phyloP scores from a whole-genome alignment of 92 coral and sea anemone genomes.

The Siderastrea siderea region DNA sequence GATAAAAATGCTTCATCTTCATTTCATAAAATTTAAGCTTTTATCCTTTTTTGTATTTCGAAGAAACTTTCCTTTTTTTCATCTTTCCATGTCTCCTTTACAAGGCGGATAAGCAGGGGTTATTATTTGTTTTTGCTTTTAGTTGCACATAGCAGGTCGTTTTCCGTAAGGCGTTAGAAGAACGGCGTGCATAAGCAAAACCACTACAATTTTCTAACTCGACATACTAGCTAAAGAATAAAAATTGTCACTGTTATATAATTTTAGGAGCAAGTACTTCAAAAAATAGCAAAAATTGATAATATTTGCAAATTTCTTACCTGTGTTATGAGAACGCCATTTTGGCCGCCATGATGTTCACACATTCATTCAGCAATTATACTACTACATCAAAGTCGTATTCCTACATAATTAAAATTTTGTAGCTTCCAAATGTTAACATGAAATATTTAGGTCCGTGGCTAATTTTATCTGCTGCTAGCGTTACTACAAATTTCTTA shows the following conservation, averaged over 20 bases:
- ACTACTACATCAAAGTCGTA: slow-evolving; percentile 52
- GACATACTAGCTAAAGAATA: too few species aligned
- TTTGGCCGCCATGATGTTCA: slow-evolving; percentile 24
- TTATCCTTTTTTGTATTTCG: background rate
- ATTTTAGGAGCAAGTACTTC: too few species aligned
- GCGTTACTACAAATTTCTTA: slow-evolving; percentile 42
- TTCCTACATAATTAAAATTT: slow-evolving; percentile 94
- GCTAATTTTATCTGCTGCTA: slow-evolving; percentile 78
- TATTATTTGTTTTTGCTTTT: background rate
- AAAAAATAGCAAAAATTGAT: background rate
- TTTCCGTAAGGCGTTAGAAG: background rate
- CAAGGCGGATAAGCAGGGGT: background rate
- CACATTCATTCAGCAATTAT: slow-evolving; percentile 37
- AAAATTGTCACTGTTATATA: too few species aligned
- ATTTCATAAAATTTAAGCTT: background rate
- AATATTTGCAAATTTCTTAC: slow-evolving; percentile 19
- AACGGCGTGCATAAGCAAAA: too few species aligned
- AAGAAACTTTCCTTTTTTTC: background rate
- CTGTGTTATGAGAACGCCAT: background rate
- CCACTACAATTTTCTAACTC: too few species aligned
- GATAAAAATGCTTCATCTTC: background rate
- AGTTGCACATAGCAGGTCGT: background rate
- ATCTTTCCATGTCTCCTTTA: background rate
- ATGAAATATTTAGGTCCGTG: slow-evolving; percentile 92
- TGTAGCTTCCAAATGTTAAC: slow-evolving; percentile 88